phyloP scores from a whole-genome alignment of 23 tunicate species.

The Trididemnum clinides region DNA sequence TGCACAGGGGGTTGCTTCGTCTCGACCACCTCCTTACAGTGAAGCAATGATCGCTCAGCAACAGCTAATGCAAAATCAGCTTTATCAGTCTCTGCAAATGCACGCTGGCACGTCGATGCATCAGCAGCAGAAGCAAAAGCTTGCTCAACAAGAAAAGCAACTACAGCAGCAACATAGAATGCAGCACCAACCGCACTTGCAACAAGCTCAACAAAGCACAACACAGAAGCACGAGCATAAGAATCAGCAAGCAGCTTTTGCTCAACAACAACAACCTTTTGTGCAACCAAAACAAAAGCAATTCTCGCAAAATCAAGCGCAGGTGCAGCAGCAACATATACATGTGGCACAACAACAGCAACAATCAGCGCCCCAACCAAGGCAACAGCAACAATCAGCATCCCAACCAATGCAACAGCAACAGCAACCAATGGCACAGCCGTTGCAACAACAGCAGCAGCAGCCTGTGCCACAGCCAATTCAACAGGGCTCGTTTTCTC shows the following conservation, averaged over 20 bases:
- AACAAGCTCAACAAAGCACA: background rate
- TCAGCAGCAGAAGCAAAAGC: background rate
- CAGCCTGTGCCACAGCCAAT: background rate
- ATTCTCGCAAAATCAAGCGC: background rate
- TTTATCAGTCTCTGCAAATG: slow-evolving; percentile 34
- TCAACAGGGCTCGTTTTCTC: too few species aligned
- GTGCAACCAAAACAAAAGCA: background rate
- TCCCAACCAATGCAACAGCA: background rate
- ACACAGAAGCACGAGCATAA: too few species aligned
- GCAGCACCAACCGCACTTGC: background rate
- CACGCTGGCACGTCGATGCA: background rate
- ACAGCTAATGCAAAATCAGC: slow-evolving; percentile 3
- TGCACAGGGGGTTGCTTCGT: background rate
- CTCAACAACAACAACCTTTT: background rate
- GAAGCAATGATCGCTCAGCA: slow-evolving; percentile 44
- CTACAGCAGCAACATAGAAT: background rate
- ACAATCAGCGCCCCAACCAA: background rate
- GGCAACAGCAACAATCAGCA: background rate
- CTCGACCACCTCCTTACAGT: slow-evolving; percentile 48
- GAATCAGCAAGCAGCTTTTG: too few species aligned
- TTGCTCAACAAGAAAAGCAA: background rate
- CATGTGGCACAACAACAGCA: background rate
- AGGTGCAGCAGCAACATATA: background rate
- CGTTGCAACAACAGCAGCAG: background rate
- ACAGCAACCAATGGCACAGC: background rate